Percentiles rank a stretch among this genome's conserved stretches.
Conservation (phyloP, 1,140 invertebrate species). For the Bactericera cockerelli region DNA sequence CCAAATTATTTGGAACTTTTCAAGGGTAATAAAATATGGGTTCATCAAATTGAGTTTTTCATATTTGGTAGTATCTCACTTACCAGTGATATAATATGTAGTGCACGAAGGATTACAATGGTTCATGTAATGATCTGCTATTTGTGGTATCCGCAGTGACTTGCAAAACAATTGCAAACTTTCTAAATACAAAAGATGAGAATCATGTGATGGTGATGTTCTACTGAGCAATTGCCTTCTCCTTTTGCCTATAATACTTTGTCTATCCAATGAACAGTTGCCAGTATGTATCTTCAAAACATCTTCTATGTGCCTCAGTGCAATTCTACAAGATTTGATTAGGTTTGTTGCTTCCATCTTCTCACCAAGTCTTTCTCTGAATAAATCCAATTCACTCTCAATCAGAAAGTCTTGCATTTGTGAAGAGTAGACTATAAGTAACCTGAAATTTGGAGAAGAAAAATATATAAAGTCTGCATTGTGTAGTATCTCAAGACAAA, state of each 20-base stretch:
- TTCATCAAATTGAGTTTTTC: too few relatives aligned
- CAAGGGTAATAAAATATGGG: too few relatives aligned
- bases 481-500: too few relatives aligned
- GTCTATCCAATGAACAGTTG: too few relatives aligned
- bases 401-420: background rate
- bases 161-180: slow-evolving; percentile 4
- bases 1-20: too few relatives aligned
- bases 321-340: background rate
- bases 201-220: background rate
- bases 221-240: background rate
- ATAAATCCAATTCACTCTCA: background rate
- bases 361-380: background rate
- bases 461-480: too few relatives aligned
- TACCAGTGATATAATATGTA: background rate
- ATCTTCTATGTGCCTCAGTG: background rate
- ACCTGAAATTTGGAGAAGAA: too few relatives aligned
- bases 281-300: too few relatives aligned
- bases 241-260: too few relatives aligned
- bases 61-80: too few relatives aligned
- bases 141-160: background rate
- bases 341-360: background rate
- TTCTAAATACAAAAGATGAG: background rate
- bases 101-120: background rate
- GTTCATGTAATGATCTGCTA: background rate
- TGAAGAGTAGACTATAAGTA: background rate